Conservation (phyloP, 2,113 vertebrate species). For the Opisthocomus hoazin region DNA sequence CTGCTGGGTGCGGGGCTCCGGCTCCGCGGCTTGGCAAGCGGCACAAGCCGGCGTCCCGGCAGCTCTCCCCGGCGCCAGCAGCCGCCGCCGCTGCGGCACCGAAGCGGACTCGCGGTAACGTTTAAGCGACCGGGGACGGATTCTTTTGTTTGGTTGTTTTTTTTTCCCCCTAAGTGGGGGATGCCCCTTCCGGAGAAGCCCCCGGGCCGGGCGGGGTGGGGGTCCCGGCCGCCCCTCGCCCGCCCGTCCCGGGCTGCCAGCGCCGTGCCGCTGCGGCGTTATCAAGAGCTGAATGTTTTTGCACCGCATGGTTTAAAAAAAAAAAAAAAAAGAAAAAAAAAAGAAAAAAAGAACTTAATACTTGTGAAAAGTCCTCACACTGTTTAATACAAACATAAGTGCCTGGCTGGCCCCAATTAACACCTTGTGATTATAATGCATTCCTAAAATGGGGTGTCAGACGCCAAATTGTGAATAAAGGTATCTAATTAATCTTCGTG, state of each 20-base stretch:
- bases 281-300: constrained; percentile 52
- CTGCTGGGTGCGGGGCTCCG: neutral
- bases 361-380: constrained; percentile 79
- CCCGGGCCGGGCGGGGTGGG: accelerated
- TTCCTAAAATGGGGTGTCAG: constrained; percentile 82
- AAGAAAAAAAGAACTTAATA: constrained; percentile 44
- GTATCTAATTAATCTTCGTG: constrained; percentile 84
- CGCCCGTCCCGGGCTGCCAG: neutral
- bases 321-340: no score
- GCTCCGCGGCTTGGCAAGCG: accelerated
- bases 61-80: accelerated
- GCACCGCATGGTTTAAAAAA: constrained; percentile 16
- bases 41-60: neutral
- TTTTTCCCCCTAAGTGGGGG: accelerated
- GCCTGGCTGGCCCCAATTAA: constrained; percentile 98
- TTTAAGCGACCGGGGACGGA: accelerated
- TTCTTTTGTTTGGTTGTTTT: accelerated
- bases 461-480: constrained; percentile 81
- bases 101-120: accelerated
- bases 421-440: constrained; percentile 94
- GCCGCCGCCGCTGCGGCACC: accelerated
- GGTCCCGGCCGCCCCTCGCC: neutral
- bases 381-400: constrained; percentile 92
- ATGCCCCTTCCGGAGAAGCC: accelerated
- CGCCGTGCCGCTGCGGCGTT: neutral